A percentile compares a stretch with the other conserved stretches of the same genome.
Conservation (phyloP, 2,888 invertebrate genomes). For the Aethes cnicana region DNA sequence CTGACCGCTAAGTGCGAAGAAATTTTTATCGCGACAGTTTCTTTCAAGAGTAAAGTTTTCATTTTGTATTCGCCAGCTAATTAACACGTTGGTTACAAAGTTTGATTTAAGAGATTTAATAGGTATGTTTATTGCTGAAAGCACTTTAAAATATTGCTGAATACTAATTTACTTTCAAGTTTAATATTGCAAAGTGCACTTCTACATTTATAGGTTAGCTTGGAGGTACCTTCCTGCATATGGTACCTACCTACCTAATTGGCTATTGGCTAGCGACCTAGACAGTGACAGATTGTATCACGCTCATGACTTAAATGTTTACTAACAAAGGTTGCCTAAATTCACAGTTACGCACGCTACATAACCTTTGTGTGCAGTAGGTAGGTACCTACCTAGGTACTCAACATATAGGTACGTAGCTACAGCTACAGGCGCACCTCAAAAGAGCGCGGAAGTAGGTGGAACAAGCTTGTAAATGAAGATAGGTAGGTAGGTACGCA, state of each 20-base stretch:
- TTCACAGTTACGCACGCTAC: not conserved
- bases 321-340: no score
- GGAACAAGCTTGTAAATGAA: constrained; percentile 20
- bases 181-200: no score
- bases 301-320: no score
- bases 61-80: not conserved
- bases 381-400: not conserved
- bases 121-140: not conserved
- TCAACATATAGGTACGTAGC: not conserved
- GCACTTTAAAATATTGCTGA: not conserved
- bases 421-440: constrained; percentile 1
- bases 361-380: not conserved
- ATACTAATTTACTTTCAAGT: no score
- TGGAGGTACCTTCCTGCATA: no score
- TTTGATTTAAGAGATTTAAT: not conserved
- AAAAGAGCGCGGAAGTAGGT: constrained; percentile 21
- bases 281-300: no score
- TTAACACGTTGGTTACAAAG: not conserved
- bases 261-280: no score
- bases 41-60: not conserved
- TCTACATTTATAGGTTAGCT: no score
- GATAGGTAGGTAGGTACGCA: not conserved
- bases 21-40: constrained; percentile 24
- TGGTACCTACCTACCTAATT: no score
- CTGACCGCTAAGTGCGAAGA: constrained; percentile 26